phyloP scores from a whole-genome alignment of 2,888 invertebrate genomes.

The Apamea epomidion region DNA sequence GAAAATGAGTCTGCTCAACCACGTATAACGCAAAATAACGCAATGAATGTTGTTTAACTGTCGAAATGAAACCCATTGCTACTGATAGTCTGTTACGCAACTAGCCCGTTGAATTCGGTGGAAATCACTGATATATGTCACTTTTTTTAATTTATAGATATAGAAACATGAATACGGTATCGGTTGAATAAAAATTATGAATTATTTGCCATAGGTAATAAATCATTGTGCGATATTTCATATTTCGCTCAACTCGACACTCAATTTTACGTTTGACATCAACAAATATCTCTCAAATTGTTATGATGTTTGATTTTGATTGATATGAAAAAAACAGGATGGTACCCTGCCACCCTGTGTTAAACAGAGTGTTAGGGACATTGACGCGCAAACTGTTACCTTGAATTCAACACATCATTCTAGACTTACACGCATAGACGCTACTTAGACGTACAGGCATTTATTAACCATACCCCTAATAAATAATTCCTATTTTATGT shows the following conservation, averaged over 20 bases:
- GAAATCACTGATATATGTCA: background rate
- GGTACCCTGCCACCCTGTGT: background rate
- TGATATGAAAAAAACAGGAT: background rate
- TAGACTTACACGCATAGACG: too few relatives aligned
- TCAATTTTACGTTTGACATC: background rate
- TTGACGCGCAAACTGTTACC: too few relatives aligned
- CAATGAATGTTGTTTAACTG: too few relatives aligned
- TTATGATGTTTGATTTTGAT: background rate
- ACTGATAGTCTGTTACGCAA: too few relatives aligned
- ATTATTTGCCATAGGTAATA: background rate
- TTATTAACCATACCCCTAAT: background rate
- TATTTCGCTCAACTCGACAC: background rate
- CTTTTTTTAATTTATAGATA: too few relatives aligned
- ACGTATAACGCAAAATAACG: too few relatives aligned
- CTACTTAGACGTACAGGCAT: too few relatives aligned
- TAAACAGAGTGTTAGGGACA: too few relatives aligned
- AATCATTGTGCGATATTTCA: conserved; percentile 1
- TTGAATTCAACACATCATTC: too few relatives aligned
- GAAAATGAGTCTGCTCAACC: too few relatives aligned
- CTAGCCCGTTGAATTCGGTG: too few relatives aligned
- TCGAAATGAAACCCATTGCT: too few relatives aligned
- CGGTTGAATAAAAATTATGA: background rate
- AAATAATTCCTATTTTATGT: background rate
- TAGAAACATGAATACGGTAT: background rate
- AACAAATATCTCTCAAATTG: background rate